Conservation (phyloP, 2,113 vertebrate species). For the Scomber scombrus region DNA sequence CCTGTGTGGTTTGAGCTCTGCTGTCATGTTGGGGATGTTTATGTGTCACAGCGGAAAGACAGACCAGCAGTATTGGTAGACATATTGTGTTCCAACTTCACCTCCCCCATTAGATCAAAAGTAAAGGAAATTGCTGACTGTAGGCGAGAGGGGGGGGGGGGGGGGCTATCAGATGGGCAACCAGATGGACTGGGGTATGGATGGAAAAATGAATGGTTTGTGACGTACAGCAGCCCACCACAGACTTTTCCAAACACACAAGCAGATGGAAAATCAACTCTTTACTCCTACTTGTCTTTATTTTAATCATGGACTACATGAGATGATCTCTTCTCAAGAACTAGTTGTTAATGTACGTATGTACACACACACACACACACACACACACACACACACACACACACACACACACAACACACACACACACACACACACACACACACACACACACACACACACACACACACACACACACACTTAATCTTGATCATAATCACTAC, state of each 20-base stretch:
- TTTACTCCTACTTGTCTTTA: conserved; percentile 28
- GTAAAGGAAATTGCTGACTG: conserved; percentile 59
- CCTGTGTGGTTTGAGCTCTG: conserved; percentile 56
- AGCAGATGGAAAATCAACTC: conserved; percentile 30
- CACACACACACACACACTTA: no score
- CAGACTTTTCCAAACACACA: conserved; percentile 51
- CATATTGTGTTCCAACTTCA: conserved; percentile 48
- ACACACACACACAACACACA: no score
- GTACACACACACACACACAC: no score
- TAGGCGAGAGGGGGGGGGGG: conserved; percentile 32
- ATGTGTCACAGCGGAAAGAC: conserved; percentile 69
- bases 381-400: no score
- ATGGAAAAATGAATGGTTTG: conserved; percentile 55
- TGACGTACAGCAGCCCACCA: conserved; percentile 57
- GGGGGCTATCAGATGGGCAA: conserved; percentile 31
- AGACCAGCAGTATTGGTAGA: conserved; percentile 38
- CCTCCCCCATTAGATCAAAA: conserved; percentile 45
- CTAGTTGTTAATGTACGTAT: background rate
- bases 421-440: no score
- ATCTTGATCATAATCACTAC: no score
- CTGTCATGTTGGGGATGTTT: conserved; percentile 48
- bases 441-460: no score
- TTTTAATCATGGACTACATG: background rate
- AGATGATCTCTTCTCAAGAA: background rate
- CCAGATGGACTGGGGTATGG: conserved; percentile 35